phyloP scores from a whole-genome alignment of 2,113 vertebrate genomes.

The Gasterosteus nipponicus region DNA sequence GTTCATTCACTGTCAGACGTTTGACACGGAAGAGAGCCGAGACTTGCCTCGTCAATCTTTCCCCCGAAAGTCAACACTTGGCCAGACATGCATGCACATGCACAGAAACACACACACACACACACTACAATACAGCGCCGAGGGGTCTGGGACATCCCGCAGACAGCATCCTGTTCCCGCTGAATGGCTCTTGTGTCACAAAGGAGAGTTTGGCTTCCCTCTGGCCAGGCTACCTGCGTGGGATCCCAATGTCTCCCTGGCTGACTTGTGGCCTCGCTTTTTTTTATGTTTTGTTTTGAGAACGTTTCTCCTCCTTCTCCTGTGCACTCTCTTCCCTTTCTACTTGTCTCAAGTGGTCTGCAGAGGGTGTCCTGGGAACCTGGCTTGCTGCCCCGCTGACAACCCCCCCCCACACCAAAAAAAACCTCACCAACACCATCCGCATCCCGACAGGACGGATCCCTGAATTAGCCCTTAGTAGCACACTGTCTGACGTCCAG shows the following conservation, averaged over 20 bases:
- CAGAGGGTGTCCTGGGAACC: slow-evolving; percentile 77
- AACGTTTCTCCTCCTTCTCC: slow-evolving; percentile 57
- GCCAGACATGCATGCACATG: slow-evolving; percentile 64
- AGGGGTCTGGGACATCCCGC: slow-evolving; percentile 77
- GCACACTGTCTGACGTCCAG: slow-evolving; percentile 57
- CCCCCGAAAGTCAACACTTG: slow-evolving; percentile 70
- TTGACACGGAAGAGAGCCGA: slow-evolving; percentile 66
- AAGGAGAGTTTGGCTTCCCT: slow-evolving; percentile 72
- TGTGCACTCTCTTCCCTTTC: slow-evolving; percentile 51
- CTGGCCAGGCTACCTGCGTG: slow-evolving; percentile 75
- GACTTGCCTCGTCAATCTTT: slow-evolving; percentile 67
- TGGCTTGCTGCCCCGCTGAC: slow-evolving; percentile 68
- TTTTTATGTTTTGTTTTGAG: slow-evolving; percentile 64
- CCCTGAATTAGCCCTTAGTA: slow-evolving; percentile 70
- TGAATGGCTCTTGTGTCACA: slow-evolving; percentile 78
- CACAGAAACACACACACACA: slow-evolving; percentile 51
- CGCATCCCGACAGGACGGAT: slow-evolving; percentile 37
- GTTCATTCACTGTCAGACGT: slow-evolving; percentile 69
- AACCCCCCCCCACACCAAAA: background rate
- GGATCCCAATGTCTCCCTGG: slow-evolving; percentile 72
- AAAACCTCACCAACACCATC: background rate
- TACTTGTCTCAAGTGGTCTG: slow-evolving; percentile 73
- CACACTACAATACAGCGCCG: slow-evolving; percentile 71
- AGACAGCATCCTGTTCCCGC: slow-evolving; percentile 78
- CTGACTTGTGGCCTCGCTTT: slow-evolving; percentile 73